Evolutionary conservation across 1,140 invertebrate species (phyloP).

Genomic region (Nasonia giraulti): DNA sequence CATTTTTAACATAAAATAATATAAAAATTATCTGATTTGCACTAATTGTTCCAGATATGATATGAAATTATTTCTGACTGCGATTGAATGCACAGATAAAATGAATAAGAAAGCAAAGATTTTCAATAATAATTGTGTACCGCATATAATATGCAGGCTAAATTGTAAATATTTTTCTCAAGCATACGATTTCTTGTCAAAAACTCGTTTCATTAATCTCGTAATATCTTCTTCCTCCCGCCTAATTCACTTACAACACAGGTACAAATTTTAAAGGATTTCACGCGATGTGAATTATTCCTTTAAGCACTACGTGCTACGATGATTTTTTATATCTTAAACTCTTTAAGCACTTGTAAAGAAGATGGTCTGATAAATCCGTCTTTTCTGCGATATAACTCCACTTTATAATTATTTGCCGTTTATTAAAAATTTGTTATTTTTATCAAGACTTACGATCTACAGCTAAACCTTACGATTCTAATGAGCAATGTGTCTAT

Average conservation of each 20-base stretch:
- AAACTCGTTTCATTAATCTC: conserved; percentile 32
- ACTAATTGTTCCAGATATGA: neutral
- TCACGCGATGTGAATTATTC: conserved; percentile 31
- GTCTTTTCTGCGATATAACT: conserved; percentile 44
- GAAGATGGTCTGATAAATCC: conserved; percentile 38
- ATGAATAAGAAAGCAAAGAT: conserved; percentile 4
- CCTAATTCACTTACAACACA: conserved; percentile 60
- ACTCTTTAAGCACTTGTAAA: conserved; percentile 47
- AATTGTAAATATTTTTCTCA: conserved; percentile 29
- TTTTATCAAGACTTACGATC: conserved; percentile 38
- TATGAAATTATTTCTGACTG: neutral
- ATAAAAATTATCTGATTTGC: neutral
- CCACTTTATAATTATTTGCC: conserved; percentile 33
- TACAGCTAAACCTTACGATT: conserved; percentile 47
- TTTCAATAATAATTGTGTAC: neutral
- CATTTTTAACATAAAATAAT: conserved; percentile 13
- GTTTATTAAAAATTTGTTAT: conserved; percentile 38
- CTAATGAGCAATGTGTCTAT: conserved; percentile 40
- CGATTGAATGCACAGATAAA: neutral
- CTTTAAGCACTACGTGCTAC: conserved; percentile 39
- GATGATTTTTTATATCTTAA: conserved; percentile 49
- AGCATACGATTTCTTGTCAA: conserved; percentile 9
- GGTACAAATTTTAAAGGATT: conserved; percentile 59
- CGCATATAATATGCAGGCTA: neutral
- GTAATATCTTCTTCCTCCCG: conserved; percentile 39